phyloP scores from a whole-genome alignment of 2,797 vertebrate species.

The Agapornis canus region DNA sequence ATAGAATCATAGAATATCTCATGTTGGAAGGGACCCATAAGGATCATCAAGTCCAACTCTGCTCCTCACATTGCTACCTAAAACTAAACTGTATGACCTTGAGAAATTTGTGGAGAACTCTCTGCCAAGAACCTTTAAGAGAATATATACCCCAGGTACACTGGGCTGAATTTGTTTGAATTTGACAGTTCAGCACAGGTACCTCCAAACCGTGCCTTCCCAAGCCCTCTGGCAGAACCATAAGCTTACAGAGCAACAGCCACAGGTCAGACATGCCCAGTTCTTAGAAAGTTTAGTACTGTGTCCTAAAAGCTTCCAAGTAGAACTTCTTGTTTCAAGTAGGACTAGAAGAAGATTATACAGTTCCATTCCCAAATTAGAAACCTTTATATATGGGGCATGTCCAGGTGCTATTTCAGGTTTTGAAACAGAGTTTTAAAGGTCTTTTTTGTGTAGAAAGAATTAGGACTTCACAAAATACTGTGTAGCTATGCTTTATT shows the following conservation, averaged over 20 bases:
- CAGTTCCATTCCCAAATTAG: background rate
- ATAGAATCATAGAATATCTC: too few species aligned
- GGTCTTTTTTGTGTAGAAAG: background rate
- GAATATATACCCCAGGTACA: background rate
- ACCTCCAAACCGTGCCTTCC: background rate
- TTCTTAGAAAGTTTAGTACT: background rate
- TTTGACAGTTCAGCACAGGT: background rate
- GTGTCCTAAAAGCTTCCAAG: background rate
- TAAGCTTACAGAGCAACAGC: background rate
- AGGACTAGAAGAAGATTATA: background rate
- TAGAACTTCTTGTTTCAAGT: background rate
- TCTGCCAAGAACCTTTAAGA: background rate
- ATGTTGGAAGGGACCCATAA: too few species aligned
- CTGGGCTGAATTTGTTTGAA: background rate
- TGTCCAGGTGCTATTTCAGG: background rate
- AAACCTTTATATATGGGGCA: background rate
- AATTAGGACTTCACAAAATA: background rate
- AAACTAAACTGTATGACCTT: background rate
- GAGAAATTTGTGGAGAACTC: background rate
- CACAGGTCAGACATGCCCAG: background rate
- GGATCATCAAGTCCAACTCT: too few species aligned
- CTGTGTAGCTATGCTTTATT: background rate
- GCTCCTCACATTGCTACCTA: too few species aligned
- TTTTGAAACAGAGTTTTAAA: background rate
- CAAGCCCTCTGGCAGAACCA: background rate